Percentiles rank a stretch among this genome's conserved stretches.
These are phyloP conservation scores for Zygaena filipendulae DNA, from an alignment of 2,888 invertebrate genomes.

Conservation along the genomic window DNA sequence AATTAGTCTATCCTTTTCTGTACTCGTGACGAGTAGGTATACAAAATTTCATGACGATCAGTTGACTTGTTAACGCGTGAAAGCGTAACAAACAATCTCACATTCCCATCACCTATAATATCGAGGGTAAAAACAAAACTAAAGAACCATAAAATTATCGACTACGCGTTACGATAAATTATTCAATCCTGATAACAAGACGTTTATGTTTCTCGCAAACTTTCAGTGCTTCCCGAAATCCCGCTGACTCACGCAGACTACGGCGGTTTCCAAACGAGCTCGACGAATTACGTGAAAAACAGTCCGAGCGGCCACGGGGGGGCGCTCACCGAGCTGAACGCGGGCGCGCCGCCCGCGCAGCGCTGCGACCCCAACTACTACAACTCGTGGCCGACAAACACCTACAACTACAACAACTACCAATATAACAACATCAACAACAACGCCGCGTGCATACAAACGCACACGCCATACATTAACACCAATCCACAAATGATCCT, in stretches of 20 bases:
- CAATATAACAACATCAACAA: constrained; percentile 74
- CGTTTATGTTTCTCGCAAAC: constrained; percentile 9
- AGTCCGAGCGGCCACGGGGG: constrained; percentile 41
- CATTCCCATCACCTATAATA: too few species aligned
- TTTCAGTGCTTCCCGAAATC: constrained; percentile 69
- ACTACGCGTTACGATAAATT: too few species aligned
- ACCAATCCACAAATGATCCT: constrained; percentile 77
- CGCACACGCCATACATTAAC: constrained; percentile 71
- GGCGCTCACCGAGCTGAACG: constrained; percentile 56
- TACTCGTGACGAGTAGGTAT: too few species aligned
- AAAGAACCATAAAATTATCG: too few species aligned
- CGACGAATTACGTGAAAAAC: constrained; percentile 44
- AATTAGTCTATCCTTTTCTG: too few species aligned
- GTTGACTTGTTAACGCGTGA: too few species aligned
- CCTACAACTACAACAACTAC: constrained; percentile 76
- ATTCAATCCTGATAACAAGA: too few species aligned
- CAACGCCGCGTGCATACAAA: constrained; percentile 57
- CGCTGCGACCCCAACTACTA: constrained; percentile 68
- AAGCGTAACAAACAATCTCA: too few species aligned
- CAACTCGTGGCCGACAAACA: constrained; percentile 71
- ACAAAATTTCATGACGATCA: too few species aligned
- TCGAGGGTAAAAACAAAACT: too few species aligned
- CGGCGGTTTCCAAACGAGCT: constrained; percentile 43
- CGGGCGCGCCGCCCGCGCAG: constrained; percentile 36
- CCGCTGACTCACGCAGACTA: constrained; percentile 53